Conservation (phyloP, 2,888 invertebrate species). For the Aspidiotus rigidus region DNA sequence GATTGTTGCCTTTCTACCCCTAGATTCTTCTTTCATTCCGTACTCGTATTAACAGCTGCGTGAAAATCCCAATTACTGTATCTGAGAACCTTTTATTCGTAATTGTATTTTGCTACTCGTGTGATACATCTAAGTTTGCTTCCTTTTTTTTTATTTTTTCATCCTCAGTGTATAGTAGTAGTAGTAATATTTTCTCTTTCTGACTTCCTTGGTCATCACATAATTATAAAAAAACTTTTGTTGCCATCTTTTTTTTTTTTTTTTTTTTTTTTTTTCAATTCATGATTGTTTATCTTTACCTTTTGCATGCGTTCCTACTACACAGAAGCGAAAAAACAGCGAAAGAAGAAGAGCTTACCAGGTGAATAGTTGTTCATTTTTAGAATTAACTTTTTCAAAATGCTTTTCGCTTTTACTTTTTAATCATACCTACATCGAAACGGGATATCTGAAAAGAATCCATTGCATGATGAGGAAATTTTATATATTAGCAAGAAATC, state of each 20-base stretch:
- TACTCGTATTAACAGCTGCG: no score
- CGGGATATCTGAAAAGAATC: no score
- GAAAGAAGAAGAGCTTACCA: slow-evolving; percentile 83
- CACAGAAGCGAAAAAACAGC: slow-evolving; percentile 89
- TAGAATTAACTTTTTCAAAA: slow-evolving; percentile 28
- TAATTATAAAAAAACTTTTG: slow-evolving; percentile 42
- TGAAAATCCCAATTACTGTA: no score
- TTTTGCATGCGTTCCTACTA: slow-evolving; percentile 47
- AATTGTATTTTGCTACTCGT: not conserved
- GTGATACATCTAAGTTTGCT: slow-evolving; percentile 26
- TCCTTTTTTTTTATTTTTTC: slow-evolving; percentile 24
- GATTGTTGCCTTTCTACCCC: no score
- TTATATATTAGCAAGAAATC: no score
- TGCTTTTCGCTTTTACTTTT: slow-evolving; percentile 25
- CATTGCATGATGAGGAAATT: no score
- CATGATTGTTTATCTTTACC: slow-evolving; percentile 50
- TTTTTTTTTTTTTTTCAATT: slow-evolving; percentile 41
- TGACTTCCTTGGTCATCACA: slow-evolving; percentile 16
- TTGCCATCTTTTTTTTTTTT: slow-evolving; percentile 37
- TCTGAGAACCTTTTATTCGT: no score
- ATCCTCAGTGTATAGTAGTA: slow-evolving; percentile 6
- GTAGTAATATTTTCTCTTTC: slow-evolving; percentile 26
- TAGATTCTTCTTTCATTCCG: no score
- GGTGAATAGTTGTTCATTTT: slow-evolving; percentile 51
- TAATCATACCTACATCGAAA: no score